Conservation (phyloP, 1,140 invertebrate genomes). For the Brachystomella parvula region DNA sequence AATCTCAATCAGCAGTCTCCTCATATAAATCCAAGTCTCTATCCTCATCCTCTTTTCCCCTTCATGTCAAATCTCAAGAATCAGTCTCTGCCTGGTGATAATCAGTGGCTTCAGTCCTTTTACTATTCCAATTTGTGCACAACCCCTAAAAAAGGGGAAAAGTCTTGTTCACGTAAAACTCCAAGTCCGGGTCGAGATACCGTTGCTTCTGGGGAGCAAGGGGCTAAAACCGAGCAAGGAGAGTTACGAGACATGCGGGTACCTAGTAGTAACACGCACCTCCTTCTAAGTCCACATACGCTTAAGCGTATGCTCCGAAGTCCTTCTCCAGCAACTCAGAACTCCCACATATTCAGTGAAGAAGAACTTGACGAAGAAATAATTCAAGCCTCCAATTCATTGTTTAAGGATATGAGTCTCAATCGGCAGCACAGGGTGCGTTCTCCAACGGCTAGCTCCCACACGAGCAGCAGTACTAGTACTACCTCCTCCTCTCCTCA, state of each 20-base stretch:
- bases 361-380: conserved; percentile 4
- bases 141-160: too few species aligned
- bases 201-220: too few species aligned
- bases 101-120: neutral
- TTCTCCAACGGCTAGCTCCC: neutral
- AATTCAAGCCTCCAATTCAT: neutral
- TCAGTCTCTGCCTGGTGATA: neutral
- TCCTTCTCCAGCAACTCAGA: neutral
- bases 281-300: neutral
- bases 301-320: conserved; percentile 3
- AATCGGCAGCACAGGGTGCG: neutral
- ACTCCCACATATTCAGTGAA: neutral
- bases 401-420: neutral
- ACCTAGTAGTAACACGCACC: neutral
- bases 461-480: neutral
- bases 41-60: neutral
- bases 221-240: too few species aligned
- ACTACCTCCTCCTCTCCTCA: neutral
- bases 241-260: neutral
- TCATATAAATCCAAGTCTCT: too few species aligned
- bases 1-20: too few species aligned
- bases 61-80: neutral
- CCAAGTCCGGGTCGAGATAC: too few species aligned
- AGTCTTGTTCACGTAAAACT: too few species aligned
- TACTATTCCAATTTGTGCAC: neutral